Evolutionary conservation across 53 echinoderm and acorn worm genomes (phyloP), one percentile per base, ranked within the genome.

Genomic region (Astropecten irregularis): DNA sequence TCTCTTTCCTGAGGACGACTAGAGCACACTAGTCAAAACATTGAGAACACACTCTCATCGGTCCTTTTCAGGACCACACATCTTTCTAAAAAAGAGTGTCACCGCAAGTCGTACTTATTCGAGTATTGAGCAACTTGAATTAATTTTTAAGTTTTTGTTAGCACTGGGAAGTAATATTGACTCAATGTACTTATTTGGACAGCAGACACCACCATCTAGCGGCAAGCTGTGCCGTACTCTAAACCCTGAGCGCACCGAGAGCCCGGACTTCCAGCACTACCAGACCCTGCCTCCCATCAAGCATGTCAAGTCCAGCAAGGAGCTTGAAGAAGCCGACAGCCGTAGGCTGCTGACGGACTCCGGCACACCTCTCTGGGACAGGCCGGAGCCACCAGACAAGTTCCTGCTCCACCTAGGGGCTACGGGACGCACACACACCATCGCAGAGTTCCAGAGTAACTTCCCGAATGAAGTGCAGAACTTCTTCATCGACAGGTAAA

Each of bases 401-500:
- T 97, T 97, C 61, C 62, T 97, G 9, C 77, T 97, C 26, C 99
- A 97, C 63, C 84, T 97, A 0, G 99, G 99, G 18, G 83, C 90
- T 9, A 94, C 99, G 9, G 99, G 83, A 34, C 76, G 99, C 52
- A 97, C 99, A 1, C 99, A 94, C 76, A 92, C 95, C 30, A 95
- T 97, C 35, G 94, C 99, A 44, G 99, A 97, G 69, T 97, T 92
- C 77, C 99, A 97, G 88, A 95, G 88, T 52, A 94, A 97, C 73
- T 94, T 97, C 84, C 99, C 99, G 7, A 97, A 90, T 76, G 94
- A 93, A 67, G 99, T 97, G 19, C 90, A 90, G 49, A 83, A 86
- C 50, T 97, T 76, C 79, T 97, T 92, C 88, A 97, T 97, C 42
- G 99, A 97, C 32, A 92, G 94, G 96, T 96, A 53, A 53, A 70